A percentile compares a stretch with the other conserved stretches of the same genome.
phyloP scores from a whole-genome alignment of 2,888 invertebrate species.

The Lydus trimaculatus region DNA sequence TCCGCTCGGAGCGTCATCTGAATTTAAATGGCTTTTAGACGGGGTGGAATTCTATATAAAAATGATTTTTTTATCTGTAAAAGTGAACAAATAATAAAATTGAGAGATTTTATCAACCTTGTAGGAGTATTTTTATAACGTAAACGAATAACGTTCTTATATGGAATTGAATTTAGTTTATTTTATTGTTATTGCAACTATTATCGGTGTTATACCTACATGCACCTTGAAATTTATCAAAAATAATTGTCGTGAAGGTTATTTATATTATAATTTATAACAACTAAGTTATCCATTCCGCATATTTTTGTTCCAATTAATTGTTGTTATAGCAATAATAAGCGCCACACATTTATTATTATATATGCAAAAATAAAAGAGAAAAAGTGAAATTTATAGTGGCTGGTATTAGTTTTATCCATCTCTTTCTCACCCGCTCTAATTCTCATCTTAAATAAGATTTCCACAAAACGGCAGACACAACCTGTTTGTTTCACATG shows the following conservation, averaged over 20 bases:
- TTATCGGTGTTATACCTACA: neutral
- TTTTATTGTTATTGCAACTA: neutral
- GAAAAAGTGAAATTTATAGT: slow-evolving; percentile 3
- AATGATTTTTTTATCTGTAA: too few relatives aligned
- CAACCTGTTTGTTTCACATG: neutral
- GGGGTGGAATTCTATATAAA: too few relatives aligned
- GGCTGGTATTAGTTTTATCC: slow-evolving; percentile 2
- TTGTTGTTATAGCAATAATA: neutral
- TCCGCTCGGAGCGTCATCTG: too few relatives aligned
- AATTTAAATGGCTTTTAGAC: neutral
- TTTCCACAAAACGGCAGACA: too few relatives aligned
- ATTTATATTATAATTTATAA: neutral
- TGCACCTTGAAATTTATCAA: slow-evolving; percentile 1
- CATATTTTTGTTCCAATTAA: neutral
- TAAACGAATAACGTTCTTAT: neutral
- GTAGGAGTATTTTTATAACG: neutral
- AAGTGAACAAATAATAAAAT: neutral
- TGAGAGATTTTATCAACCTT: neutral
- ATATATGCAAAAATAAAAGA: too few relatives aligned
- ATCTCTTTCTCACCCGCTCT: slow-evolving; percentile 1
- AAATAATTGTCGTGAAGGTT: neutral
- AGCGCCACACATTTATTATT: neutral
- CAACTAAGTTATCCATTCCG: neutral
- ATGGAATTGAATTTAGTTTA: neutral
- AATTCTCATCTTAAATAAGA: too few relatives aligned